Evolutionary conservation across 2,888 invertebrate species (phyloP).

Genomic region (Galerucella pusilla): DNA sequence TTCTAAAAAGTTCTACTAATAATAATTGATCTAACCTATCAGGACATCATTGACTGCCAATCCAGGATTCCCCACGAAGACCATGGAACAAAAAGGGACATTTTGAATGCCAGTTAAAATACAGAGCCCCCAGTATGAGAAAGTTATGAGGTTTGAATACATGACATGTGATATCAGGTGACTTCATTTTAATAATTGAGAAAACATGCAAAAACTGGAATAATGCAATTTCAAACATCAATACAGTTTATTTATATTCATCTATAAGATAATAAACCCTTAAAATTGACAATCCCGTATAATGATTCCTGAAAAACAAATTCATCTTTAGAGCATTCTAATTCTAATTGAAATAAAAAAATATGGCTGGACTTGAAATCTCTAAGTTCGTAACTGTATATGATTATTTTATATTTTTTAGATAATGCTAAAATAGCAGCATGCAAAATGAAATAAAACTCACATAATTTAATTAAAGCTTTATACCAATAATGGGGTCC

Average conservation of each 20-base stretch:
- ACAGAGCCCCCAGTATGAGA: neutral
- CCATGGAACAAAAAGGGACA: slow-evolving; percentile 60
- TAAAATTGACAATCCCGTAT: neutral
- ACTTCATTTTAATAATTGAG: too few relatives aligned
- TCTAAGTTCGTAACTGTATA: too few relatives aligned
- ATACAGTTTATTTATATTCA: too few relatives aligned
- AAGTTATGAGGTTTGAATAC: neutral
- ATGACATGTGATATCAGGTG: neutral
- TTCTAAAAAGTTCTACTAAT: slow-evolving; percentile 46
- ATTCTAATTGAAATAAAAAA: neutral
- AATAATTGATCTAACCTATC: slow-evolving; percentile 64
- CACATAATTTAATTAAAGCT: too few relatives aligned
- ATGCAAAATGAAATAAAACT: too few relatives aligned
- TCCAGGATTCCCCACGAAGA: slow-evolving; percentile 54
- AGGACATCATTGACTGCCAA: slow-evolving; percentile 66
- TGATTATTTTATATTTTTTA: too few relatives aligned
- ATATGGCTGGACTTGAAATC: too few relatives aligned
- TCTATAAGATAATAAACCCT: too few relatives aligned
- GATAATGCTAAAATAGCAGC: too few relatives aligned
- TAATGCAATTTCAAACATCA: too few relatives aligned
- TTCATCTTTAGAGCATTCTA: neutral
- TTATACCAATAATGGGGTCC: too few relatives aligned
- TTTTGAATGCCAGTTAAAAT: slow-evolving; percentile 29
- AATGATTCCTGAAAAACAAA: neutral
- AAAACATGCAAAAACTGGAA: too few relatives aligned